phyloP scores from a whole-genome alignment of 1,140 invertebrate genomes.

The Drosophila seguyi region DNA sequence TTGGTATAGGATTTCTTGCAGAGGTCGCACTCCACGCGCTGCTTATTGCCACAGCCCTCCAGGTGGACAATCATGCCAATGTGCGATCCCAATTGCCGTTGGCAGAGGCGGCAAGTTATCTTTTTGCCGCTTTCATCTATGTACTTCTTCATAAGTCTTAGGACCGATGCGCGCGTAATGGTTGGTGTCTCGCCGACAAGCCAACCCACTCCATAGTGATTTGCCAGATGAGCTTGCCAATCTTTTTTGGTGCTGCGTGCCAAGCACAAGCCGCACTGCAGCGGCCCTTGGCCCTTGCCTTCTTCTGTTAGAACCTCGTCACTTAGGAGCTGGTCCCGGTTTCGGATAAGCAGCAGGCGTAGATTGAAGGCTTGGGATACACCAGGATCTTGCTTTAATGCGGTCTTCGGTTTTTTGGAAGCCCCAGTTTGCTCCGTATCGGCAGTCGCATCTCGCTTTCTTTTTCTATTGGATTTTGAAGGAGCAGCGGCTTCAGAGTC shows the following conservation, averaged over 20 bases:
- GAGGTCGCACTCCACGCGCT: slow-evolving; percentile 16
- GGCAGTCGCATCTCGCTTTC: slow-evolving; percentile 2
- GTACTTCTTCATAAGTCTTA: slow-evolving; percentile 20
- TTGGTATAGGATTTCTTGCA: not conserved
- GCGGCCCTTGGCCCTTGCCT: slow-evolving; percentile 31
- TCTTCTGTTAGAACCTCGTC: slow-evolving; percentile 52
- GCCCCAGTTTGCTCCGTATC: not conserved
- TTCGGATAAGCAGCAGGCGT: slow-evolving; percentile 62
- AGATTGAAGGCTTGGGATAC: slow-evolving; percentile 27
- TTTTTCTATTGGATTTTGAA: not conserved
- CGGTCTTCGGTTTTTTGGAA: slow-evolving; percentile 18
- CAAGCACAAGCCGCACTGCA: slow-evolving; percentile 74
- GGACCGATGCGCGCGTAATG: not conserved
- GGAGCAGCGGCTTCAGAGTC: not conserved
- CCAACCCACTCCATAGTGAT: slow-evolving; percentile 81
- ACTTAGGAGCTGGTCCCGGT: slow-evolving; percentile 61
- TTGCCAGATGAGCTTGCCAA: slow-evolving; percentile 53
- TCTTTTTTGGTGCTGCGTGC: slow-evolving; percentile 19
- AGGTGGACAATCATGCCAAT: slow-evolving; percentile 47
- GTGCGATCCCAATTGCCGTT: slow-evolving; percentile 21
- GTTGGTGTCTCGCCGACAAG: slow-evolving; percentile 17
- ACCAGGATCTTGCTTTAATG: not conserved
- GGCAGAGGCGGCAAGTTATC: slow-evolving; percentile 47
- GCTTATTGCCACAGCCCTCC: slow-evolving; percentile 31
- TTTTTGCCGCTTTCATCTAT: not conserved